These are phyloP conservation scores for Oreochromis aureus DNA, from an alignment of 2,113 vertebrate species.

Conservation along the genomic window DNA sequence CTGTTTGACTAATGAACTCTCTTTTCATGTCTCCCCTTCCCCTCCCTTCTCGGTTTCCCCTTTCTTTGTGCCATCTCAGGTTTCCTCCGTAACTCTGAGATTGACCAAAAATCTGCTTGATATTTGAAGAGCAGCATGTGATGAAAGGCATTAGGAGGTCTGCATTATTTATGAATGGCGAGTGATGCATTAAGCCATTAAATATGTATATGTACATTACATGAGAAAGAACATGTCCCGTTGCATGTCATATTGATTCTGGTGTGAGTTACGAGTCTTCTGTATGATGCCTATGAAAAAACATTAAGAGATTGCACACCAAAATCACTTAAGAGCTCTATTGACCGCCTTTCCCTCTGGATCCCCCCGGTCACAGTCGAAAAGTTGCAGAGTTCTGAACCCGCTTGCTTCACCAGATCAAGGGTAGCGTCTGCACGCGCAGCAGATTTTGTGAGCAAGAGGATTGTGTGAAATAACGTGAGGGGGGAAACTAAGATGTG, in stretches of 20 bases:
- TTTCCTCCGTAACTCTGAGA: conserved; percentile 29
- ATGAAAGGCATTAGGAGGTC: conserved; percentile 59
- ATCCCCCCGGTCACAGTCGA: conserved; percentile 21
- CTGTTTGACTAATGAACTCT: conserved; percentile 49
- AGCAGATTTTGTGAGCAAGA: conserved; percentile 51
- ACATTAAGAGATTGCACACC: conserved; percentile 39
- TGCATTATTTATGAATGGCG: conserved; percentile 65
- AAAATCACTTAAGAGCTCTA: conserved; percentile 45
- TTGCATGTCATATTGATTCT: conserved; percentile 68
- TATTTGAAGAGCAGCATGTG: conserved; percentile 69
- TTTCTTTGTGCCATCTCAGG: conserved; percentile 27
- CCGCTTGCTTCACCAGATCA: conserved; percentile 21
- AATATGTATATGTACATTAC: conserved; percentile 70
- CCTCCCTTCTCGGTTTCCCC: neutral
- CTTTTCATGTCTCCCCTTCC: conserved; percentile 26
- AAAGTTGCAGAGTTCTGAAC: conserved; percentile 31
- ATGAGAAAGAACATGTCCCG: conserved; percentile 64
- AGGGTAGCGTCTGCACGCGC: conserved; percentile 26
- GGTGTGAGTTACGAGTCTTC: conserved; percentile 56
- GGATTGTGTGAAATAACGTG: conserved; percentile 43
- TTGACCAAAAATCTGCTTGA: conserved; percentile 63
- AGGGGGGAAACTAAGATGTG: conserved; percentile 20
- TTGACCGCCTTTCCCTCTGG: conserved; percentile 17
- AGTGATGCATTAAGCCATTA: conserved; percentile 71
- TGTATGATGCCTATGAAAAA: conserved; percentile 43